Percentiles rank a stretch among this genome's conserved stretches.
These are phyloP conservation scores for Morone chrysops DNA, from an alignment of 2,113 vertebrate genomes.

Conservation along the genomic window DNA sequence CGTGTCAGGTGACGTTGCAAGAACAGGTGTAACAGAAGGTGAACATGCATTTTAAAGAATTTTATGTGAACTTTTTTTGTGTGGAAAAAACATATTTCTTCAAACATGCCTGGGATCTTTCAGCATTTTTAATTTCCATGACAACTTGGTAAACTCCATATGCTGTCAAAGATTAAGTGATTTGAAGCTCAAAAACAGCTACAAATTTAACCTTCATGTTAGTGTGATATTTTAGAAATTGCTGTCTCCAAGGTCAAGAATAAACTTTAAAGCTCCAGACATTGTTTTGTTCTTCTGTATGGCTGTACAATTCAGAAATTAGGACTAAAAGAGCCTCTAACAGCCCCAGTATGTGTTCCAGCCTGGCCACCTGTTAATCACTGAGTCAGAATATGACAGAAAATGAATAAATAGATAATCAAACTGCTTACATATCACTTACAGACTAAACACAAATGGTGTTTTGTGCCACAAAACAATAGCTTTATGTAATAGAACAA, in stretches of 20 bases:
- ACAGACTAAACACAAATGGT: slow-evolving; percentile 1
- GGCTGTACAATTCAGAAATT: background rate
- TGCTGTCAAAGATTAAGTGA: background rate
- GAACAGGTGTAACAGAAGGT: too few species aligned
- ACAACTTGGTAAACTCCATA: background rate
- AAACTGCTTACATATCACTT: background rate
- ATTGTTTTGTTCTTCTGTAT: background rate
- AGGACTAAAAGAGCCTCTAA: background rate
- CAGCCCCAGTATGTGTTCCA: background rate
- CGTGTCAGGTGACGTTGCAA: too few species aligned
- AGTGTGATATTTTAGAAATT: background rate
- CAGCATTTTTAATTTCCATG: background rate
- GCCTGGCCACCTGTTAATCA: background rate
- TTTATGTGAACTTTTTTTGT: too few species aligned
- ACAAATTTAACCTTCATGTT: background rate
- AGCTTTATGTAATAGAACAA: background rate
- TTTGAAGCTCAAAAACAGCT: background rate
- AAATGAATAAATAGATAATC: background rate
- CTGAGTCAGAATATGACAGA: background rate
- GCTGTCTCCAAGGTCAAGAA: background rate
- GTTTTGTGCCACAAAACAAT: background rate
- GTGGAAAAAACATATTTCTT: too few species aligned
- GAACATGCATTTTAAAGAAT: too few species aligned
- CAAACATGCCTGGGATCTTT: background rate
- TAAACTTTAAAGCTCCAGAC: background rate